phyloP scores from a whole-genome alignment of 2,797 vertebrate genomes.

The Parauchenoglanis ngamensis region DNA sequence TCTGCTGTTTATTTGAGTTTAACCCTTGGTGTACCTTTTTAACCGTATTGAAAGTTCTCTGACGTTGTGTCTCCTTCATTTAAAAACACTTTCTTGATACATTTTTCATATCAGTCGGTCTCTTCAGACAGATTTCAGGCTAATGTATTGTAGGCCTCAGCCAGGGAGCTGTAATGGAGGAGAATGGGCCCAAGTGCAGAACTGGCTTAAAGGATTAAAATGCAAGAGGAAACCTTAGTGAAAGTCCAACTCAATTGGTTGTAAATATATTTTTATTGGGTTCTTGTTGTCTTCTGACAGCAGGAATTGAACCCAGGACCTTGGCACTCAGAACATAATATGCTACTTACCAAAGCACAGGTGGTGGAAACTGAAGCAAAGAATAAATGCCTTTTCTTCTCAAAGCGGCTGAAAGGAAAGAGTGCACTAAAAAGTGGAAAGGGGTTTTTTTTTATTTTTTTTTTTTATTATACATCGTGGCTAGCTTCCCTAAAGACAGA shows the following conservation, averaged over 20 bases:
- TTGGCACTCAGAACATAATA: neutral
- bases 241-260: neutral
- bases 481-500: neutral
- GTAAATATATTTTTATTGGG: neutral
- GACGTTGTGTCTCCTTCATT: neutral
- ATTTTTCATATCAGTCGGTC: neutral
- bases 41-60: neutral
- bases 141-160: neutral
- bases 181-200: neutral
- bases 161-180: neutral
- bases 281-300: neutral
- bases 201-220: neutral
- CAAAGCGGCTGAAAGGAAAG: neutral
- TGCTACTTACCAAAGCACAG: neutral
- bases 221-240: neutral
- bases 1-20: neutral
- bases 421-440: neutral
- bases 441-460: neutral
- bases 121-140: neutral
- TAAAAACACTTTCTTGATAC: neutral
- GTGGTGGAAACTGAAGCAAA: neutral
- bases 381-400: neutral
- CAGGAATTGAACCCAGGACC: neutral
- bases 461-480: neutral
- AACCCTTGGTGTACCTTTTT: neutral